Evolutionary conservation across 2,797 vertebrate species (phyloP).

Genomic region (Liparis tanakae): DNA sequence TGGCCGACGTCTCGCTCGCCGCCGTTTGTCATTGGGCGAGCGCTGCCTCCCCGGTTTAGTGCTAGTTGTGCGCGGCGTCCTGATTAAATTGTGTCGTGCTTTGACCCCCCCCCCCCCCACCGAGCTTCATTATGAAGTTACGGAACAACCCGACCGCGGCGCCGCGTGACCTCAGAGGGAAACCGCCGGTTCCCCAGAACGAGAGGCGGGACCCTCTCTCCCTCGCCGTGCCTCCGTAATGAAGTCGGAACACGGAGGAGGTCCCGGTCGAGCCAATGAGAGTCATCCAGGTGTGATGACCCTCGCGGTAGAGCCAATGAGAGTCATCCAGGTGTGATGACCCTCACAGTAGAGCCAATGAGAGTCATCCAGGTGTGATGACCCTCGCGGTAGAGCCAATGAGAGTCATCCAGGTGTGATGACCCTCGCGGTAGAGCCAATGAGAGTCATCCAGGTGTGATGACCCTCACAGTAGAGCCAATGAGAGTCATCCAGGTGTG

Average conservation of each 20-base stretch:
- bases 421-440: too few relatives aligned
- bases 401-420: too few relatives aligned
- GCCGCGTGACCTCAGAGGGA: constrained; percentile 30
- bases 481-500: too few relatives aligned
- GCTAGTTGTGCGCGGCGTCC: constrained; percentile 15
- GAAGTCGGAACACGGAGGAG: constrained; percentile 13
- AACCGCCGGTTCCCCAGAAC: constrained; percentile 19
- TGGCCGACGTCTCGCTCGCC: constrained; percentile 31
- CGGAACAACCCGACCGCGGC: constrained; percentile 36
- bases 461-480: too few relatives aligned
- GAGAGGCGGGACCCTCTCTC: constrained; percentile 14
- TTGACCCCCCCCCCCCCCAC: constrained; percentile 25
- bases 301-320: too few relatives aligned
- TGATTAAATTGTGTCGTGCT: constrained; percentile 59
- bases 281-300: too few relatives aligned
- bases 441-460: too few relatives aligned
- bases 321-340: too few relatives aligned
- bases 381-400: too few relatives aligned
- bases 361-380: too few relatives aligned
- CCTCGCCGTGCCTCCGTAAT: constrained; percentile 38
- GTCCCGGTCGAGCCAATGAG: not conserved
- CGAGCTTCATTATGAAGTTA: constrained; percentile 54
- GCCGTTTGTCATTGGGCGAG: constrained; percentile 50
- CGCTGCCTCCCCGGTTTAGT: constrained; percentile 48
- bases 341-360: too few relatives aligned